phyloP scores from a whole-genome alignment of 1,140 invertebrate genomes.

The Asbolus verrucosus region DNA sequence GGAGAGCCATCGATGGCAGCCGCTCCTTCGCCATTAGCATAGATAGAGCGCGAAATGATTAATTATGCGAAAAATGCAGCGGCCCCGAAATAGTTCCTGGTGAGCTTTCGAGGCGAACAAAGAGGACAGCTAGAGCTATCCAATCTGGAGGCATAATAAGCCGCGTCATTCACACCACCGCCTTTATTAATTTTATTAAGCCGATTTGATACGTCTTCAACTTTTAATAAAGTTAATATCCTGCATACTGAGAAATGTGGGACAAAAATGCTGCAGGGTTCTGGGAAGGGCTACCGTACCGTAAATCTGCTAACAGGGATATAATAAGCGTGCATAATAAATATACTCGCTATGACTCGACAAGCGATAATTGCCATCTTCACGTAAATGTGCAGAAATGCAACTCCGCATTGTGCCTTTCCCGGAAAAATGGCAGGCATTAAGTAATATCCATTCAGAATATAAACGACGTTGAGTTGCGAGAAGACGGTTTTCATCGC shows the following conservation, averaged over 20 bases:
- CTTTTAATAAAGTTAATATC: conserved; percentile 41
- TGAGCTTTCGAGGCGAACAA: conserved; percentile 2
- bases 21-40: conserved; percentile 20
- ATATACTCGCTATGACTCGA: conserved; percentile 39
- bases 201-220: conserved; percentile 41
- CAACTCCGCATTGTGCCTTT: conserved; percentile 6
- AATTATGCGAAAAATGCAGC: conserved; percentile 25
- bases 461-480: conserved; percentile 20
- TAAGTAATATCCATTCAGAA: conserved; percentile 32
- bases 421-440: conserved; percentile 19
- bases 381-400: conserved; percentile 41
- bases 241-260: conserved; percentile 42
- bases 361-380: conserved; percentile 42
- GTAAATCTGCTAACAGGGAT: conserved; percentile 35
- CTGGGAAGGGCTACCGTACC: conserved; percentile 38
- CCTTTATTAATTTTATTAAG: conserved; percentile 43
- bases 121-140: conserved; percentile 3
- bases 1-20: conserved; percentile 16
- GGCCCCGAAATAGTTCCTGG: conserved; percentile 14
- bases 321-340: conserved; percentile 43
- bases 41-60: conserved; percentile 18
- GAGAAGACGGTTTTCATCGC: no score
- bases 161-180: conserved; percentile 16
- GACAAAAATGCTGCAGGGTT: conserved; percentile 32
- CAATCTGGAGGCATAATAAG: conserved; percentile 28